Evolutionary conservation across 2,797 vertebrate genomes (phyloP), one percentile per base, ranked within the genome.

Genomic region (Cuniculus paca): DNA sequence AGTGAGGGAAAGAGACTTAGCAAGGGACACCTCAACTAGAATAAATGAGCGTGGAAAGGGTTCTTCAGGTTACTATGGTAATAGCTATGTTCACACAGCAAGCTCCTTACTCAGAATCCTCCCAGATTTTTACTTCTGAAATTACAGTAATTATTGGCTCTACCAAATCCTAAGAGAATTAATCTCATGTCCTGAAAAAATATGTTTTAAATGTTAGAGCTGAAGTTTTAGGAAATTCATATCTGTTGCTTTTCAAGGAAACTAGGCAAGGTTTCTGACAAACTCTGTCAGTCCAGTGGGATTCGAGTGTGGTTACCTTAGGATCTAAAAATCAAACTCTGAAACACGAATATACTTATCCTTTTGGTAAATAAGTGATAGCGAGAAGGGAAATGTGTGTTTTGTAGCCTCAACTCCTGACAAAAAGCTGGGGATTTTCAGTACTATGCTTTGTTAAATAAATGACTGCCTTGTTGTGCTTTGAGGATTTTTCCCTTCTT

Each of bases 321-420:
- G 26, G n/a, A 87, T 77, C 72, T 91, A 48, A 72, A 89, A 95
- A 74, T 36, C 78, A 65, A 36, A 89, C 17, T 63, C 92, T 75
- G 45, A 65, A 93, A 93, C 24, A 48, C 50, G 86, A 92, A 80
- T 92, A 45, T 50, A 31, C 6, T 65, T 90, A 77, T 28, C 28
- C 0, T 72, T 74, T 94, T 87, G 65, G 87, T 90, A 96, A 81
- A 68, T 81, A 63, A 87, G 48, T 84, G 68, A 74, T 48, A 77
- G 39, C 36, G 60, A 82, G 95, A 78, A 88, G 54, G n/a, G 39
- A 81, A 82, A 82, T 56, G 26, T 52, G 28, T 82, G 60, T 24
- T 85, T 82, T 82, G 42, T 87, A 36, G 74, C 50, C 17, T 82
- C 75, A 34, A 70, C 0, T 79, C 39, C 78, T 82, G 81, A 79